Conservation (phyloP, 2,113 vertebrate genomes). For the Todiramphus saurophagus region DNA sequence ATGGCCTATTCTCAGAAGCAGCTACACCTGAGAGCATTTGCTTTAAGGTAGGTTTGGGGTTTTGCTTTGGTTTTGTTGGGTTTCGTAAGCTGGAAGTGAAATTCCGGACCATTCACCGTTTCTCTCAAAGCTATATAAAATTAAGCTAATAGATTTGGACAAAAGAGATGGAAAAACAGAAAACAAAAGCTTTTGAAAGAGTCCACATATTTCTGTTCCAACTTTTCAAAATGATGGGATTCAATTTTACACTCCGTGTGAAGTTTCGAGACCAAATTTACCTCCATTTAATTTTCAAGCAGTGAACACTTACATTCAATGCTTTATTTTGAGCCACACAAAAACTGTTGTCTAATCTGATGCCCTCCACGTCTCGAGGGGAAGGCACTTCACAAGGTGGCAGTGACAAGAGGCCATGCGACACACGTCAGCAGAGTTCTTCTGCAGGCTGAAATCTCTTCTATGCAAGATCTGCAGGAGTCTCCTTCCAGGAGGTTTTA, state of each 20-base stretch:
- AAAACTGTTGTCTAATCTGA: not conserved
- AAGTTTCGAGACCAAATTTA: not conserved
- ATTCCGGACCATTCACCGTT: not conserved
- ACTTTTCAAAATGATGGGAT: not conserved
- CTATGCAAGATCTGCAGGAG: not conserved
- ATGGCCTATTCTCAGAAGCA: not conserved
- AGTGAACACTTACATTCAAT: no score
- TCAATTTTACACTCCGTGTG: not conserved
- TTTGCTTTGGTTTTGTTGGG: not conserved
- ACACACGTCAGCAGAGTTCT: not conserved
- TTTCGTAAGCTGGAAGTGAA: not conserved
- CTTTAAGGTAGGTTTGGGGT: not conserved
- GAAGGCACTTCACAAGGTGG: not conserved
- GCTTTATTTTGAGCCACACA: not conserved
- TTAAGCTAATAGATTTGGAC: not conserved
- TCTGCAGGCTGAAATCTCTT: not conserved
- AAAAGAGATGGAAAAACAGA: not conserved
- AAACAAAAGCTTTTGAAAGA: constrained; percentile 24
- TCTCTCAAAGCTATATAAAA: constrained; percentile 7
- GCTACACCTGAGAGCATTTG: not conserved
- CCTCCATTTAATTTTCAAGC: not conserved
- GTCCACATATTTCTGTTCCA: not conserved
- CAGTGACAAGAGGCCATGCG: not conserved
- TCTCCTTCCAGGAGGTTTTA: not conserved
- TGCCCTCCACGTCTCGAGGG: not conserved